Evolutionary conservation across 2,113 vertebrate genomes (phyloP).

Genomic region (Heptranchias perlo): DNA sequence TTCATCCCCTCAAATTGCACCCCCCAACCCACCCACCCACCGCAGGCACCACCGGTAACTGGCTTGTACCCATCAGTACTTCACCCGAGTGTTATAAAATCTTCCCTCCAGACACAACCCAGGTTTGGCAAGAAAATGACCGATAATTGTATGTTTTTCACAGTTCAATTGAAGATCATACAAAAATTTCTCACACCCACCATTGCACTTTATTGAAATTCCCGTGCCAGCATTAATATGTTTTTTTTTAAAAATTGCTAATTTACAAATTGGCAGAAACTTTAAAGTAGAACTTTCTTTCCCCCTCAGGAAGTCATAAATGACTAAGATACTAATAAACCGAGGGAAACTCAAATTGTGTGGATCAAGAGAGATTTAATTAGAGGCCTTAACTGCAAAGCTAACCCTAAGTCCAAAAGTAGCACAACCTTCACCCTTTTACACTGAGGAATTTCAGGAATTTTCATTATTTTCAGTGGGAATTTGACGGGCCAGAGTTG

Average conservation of each 20-base stretch:
- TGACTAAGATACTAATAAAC: neutral
- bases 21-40: too few relatives aligned
- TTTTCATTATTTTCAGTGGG: slow-evolving; percentile 35
- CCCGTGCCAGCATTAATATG: neutral
- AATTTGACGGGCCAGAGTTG: slow-evolving; percentile 4
- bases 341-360: neutral
- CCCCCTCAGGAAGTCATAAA: neutral
- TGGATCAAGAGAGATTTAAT: slow-evolving; percentile 22
- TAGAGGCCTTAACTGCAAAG: slow-evolving; percentile 20
- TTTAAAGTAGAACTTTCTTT: neutral
- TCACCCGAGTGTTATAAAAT: neutral
- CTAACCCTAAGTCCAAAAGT: neutral
- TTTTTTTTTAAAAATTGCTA: neutral
- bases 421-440: neutral
- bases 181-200: neutral
- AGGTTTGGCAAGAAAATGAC: neutral
- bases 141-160: neutral
- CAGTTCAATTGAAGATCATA: neutral
- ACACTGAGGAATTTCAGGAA: slow-evolving; percentile 23
- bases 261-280: neutral
- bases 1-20: neutral
- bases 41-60: neutral
- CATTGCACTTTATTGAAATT: neutral
- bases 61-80: neutral
- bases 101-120: neutral